phyloP scores from a whole-genome alignment of 1,140 invertebrate genomes.

The Adoxophyes honmai region DNA sequence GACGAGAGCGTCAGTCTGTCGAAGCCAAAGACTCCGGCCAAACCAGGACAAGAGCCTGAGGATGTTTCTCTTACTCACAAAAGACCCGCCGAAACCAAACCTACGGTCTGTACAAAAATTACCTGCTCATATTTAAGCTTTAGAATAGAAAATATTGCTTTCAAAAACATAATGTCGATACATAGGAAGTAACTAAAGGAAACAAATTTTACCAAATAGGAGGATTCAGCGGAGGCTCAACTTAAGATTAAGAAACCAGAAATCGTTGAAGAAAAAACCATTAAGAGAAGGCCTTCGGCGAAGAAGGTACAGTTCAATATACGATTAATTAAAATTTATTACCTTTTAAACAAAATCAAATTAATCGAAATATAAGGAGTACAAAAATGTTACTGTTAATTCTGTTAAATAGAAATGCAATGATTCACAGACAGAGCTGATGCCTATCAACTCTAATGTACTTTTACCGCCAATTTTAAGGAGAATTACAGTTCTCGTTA shows the following conservation, averaged over 20 bases:
- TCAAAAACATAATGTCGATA: constrained; percentile 18
- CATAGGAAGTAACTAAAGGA: constrained; percentile 8
- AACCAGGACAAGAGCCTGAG: constrained; percentile 61
- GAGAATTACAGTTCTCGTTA: constrained; percentile 51
- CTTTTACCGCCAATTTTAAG: constrained; percentile 39
- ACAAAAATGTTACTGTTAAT: constrained; percentile 3
- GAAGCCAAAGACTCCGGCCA: constrained; percentile 56
- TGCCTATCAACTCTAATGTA: constrained; percentile 25
- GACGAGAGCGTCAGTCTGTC: constrained; percentile 60
- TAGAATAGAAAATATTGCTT: not conserved
- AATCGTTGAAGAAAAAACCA: constrained; percentile 65
- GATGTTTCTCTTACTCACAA: constrained; percentile 69
- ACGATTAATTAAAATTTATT: not conserved
- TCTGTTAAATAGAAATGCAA: constrained; percentile 18
- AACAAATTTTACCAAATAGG: constrained; percentile 39
- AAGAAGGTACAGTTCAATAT: constrained; percentile 31
- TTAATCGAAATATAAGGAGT: no score
- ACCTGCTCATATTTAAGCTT: not conserved
- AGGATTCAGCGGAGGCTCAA: constrained; percentile 63
- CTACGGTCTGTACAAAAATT: constrained; percentile 56
- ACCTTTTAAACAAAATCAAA: constrained; percentile 4
- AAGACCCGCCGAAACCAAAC: constrained; percentile 66
- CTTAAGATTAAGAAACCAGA: constrained; percentile 69
- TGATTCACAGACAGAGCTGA: constrained; percentile 43
- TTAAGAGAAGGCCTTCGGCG: constrained; percentile 59